Base-by-base conservation (phyloP, 2,888 invertebrate genomes). In the Acrobasis suavella region DNA sequence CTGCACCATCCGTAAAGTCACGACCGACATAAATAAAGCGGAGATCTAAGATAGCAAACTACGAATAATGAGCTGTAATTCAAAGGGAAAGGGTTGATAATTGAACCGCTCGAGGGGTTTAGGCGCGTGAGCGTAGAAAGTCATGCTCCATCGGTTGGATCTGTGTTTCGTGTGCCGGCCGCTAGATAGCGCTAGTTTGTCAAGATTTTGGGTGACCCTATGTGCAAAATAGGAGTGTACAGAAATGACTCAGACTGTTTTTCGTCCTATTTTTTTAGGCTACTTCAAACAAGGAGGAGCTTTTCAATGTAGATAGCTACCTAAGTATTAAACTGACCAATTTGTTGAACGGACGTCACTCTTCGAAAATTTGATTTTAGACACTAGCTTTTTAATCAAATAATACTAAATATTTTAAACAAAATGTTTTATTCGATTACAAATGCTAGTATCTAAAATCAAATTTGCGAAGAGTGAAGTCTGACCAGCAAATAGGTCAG, bases 11-110 rank as follows among this genome's bases (percentile, higher is more conserved):
- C 72, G 66, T 71, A 72, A 51, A 86, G 89, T 91, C 91, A 91
- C 91, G 91, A 91, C 74, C 77, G 80, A 85, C 85, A 88, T 91
- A 89, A 91, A 91, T 90, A 86, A 86, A 81, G 77, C 69, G 77
- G 67, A 78, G 82, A 85, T 87, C 83, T 84, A 71, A 67, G 65
- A 73, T 56, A 55, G 55, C 65, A 59, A 74, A 73, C 66, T 58
- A 62, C 32, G 7, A 32, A 83, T 72, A 74, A 59, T 70, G 49
- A 65, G 74, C 75, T 65, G 62, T 84, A 79, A 67, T 52, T 0
- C 17, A 0, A 37, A 58, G 1, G 5, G 0, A 65, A 72, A 85
- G 63, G 69, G 80, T 71, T 67, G 61, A 76, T 67, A 77, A 70
- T 80, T 56, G 64, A 16, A 68, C 58, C 22, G 14, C n/a, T 14